phyloP scores from a whole-genome alignment of 2,113 vertebrate genomes.

The Steatornis caripensis region DNA sequence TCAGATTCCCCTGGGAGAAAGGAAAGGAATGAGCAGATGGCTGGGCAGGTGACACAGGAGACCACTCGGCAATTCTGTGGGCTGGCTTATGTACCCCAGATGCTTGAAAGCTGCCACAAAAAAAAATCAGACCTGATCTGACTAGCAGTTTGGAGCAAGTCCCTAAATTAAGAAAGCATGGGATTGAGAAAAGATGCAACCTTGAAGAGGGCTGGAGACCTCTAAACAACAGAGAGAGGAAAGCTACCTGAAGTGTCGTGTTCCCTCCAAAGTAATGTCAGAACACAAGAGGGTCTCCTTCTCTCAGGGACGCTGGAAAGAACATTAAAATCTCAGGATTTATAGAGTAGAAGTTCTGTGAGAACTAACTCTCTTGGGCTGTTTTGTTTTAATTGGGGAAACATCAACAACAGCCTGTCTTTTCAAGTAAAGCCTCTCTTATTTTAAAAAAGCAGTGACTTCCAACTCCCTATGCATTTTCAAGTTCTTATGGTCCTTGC shows the following conservation, averaged over 20 bases:
- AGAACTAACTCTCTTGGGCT: background rate
- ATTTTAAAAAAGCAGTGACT: background rate
- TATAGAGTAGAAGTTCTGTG: background rate
- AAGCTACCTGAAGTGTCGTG: background rate
- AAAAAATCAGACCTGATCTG: background rate
- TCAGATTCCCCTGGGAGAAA: background rate
- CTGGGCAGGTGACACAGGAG: background rate
- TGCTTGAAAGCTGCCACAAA: background rate
- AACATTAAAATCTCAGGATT: background rate
- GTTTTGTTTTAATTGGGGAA: background rate
- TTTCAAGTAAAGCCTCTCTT: background rate
- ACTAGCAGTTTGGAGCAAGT: background rate
- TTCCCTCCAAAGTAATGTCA: background rate
- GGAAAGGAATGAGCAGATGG: rapidly evolving
- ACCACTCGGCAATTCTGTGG: background rate
- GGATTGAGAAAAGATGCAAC: background rate
- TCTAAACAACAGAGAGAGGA: background rate
- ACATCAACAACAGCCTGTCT: background rate
- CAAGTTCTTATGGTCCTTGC: background rate
- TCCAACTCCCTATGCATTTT: background rate
- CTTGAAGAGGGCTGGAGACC: background rate
- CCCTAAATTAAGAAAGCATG: background rate
- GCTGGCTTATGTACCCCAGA: background rate
- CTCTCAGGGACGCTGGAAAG: background rate
- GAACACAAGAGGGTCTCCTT: background rate